Evolutionary conservation across 2,888 invertebrate species (phyloP).

Genomic region (Ichneumon xanthorius): DNA sequence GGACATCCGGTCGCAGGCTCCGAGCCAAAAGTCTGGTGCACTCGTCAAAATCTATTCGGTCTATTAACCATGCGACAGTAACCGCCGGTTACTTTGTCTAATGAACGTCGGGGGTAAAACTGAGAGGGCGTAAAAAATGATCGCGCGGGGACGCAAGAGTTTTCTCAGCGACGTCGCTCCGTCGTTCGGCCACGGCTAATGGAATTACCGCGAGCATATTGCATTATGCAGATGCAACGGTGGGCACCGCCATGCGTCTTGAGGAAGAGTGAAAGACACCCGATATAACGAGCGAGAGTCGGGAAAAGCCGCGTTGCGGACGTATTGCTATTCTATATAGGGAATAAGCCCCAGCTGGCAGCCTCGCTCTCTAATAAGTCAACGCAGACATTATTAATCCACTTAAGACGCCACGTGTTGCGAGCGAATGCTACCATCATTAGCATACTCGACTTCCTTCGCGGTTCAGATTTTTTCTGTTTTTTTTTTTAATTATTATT

Average conservation of each 20-base stretch:
- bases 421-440: background rate
- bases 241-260: background rate
- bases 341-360: background rate
- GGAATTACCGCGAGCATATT: constrained; percentile 37
- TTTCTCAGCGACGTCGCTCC: constrained; percentile 24
- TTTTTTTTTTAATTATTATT: background rate
- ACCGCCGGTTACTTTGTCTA: background rate
- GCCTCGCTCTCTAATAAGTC: background rate
- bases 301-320: background rate
- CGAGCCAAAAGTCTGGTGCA: background rate
- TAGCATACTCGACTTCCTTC: constrained; percentile 7
- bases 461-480: background rate
- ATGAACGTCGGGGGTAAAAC: background rate
- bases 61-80: background rate
- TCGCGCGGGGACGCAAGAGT: background rate
- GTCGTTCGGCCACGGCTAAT: constrained; percentile 15
- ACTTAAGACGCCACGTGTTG: background rate
- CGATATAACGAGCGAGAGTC: constrained; percentile 7
- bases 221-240: constrained; percentile 25
- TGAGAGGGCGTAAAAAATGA: background rate
- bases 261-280: constrained; percentile 9
- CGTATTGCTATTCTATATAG: background rate
- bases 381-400: constrained; percentile 4
- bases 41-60: background rate
- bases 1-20: background rate